Conservation (phyloP, 2,113 vertebrate genomes). For the Melanostigma gelatinosum region DNA sequence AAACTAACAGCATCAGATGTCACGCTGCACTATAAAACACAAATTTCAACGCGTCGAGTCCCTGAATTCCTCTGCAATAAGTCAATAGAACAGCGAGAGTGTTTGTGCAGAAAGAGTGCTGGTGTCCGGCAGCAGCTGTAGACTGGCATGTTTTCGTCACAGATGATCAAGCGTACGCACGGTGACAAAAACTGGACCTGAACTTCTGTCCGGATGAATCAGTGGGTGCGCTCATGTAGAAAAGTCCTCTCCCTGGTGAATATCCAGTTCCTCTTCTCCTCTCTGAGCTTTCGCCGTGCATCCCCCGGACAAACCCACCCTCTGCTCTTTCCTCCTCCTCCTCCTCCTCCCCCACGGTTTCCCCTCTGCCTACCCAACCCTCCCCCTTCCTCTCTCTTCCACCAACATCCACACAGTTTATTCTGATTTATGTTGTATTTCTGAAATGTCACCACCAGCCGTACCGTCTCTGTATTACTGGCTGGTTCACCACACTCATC, state of each 20-base stretch:
- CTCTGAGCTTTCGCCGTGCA: slow-evolving; percentile 48
- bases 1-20: not conserved
- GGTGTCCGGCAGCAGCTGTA: slow-evolving; percentile 71
- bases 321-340: slow-evolving; percentile 54
- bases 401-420: slow-evolving; percentile 48
- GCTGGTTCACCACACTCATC: slow-evolving; percentile 46
- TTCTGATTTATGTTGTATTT: slow-evolving; percentile 43
- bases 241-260: slow-evolving; percentile 74
- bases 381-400: not conserved
- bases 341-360: slow-evolving; percentile 45
- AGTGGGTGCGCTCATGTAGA: slow-evolving; percentile 70
- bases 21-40: not conserved
- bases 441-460: slow-evolving; percentile 68
- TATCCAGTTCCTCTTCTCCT: slow-evolving; percentile 54
- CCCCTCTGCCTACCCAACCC: slow-evolving; percentile 35
- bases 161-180: slow-evolving; percentile 67
- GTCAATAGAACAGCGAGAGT: slow-evolving; percentile 8
- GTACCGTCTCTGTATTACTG: slow-evolving; percentile 57
- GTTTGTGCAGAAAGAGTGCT: slow-evolving; percentile 30
- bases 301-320: slow-evolving; percentile 60
- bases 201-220: slow-evolving; percentile 81
- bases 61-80: slow-evolving; percentile 18
- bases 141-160: slow-evolving; percentile 77
- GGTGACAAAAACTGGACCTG: slow-evolving; percentile 82
- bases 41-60: slow-evolving; percentile 1